Conservation (phyloP, 2,888 invertebrate species). For the Cryptops parisi region DNA sequence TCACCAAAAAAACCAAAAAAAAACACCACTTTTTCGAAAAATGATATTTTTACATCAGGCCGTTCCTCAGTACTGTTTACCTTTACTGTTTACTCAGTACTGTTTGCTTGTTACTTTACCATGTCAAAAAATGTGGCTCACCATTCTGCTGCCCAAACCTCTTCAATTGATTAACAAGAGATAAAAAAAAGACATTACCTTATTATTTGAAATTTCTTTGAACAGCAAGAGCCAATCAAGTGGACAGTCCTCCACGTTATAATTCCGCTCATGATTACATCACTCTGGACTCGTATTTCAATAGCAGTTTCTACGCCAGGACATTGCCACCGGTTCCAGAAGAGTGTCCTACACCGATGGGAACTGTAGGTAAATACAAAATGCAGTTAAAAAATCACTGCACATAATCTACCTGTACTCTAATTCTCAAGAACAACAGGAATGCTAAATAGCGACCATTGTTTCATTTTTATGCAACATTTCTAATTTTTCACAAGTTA, state of each 20-base stretch:
- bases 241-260: slow-evolving; percentile 30
- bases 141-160: too few relatives aligned
- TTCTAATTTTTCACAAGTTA: too few relatives aligned
- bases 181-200: background rate
- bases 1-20: too few relatives aligned
- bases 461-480: too few relatives aligned
- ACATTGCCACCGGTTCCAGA: slow-evolving; percentile 31
- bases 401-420: background rate
- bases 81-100: too few relatives aligned
- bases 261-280: slow-evolving; percentile 29
- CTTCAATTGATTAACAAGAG: background rate
- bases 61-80: too few relatives aligned
- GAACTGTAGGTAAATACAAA: slow-evolving; percentile 27
- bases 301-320: slow-evolving; percentile 28
- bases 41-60: too few relatives aligned
- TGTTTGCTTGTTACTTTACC: background rate
- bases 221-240: slow-evolving; percentile 27
- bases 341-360: slow-evolving; percentile 33
- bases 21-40: too few relatives aligned
- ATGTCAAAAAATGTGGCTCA: background rate
- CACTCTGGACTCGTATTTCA: slow-evolving; percentile 29
- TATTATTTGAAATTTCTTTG: slow-evolving; percentile 1
- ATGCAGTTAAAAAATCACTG: background rate
- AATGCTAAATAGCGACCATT: background rate
- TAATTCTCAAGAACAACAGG: background rate